Percentiles rank a stretch among this genome's conserved stretches.
Conservation (phyloP, 2,888 invertebrate genomes). For the Muscina levida region DNA sequence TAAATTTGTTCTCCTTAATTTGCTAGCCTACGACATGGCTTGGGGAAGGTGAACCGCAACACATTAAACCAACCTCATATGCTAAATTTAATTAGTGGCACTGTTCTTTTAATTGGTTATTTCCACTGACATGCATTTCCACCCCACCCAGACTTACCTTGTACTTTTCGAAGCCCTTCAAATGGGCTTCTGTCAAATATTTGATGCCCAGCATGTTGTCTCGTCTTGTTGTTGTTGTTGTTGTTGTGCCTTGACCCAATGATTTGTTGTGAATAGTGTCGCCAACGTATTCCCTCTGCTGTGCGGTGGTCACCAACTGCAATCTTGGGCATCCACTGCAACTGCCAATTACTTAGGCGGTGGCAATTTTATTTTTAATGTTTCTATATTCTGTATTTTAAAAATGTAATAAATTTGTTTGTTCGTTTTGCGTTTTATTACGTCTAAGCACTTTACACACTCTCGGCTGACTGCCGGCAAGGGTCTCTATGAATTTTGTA, state of each 20-base stretch:
- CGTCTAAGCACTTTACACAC: slow-evolving; percentile 47
- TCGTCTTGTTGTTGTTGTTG: slow-evolving; percentile 1
- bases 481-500: slow-evolving; percentile 8
- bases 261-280: too few species aligned
- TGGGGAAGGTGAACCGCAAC: too few species aligned
- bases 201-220: slow-evolving; percentile 77
- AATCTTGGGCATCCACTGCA: background rate
- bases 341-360: too few species aligned
- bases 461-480: slow-evolving; percentile 39
- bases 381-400: too few species aligned
- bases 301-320: background rate
- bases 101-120: background rate
- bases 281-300: background rate
- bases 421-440: slow-evolving; percentile 38
- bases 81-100: slow-evolving; percentile 39
- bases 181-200: slow-evolving; percentile 78
- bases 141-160: slow-evolving; percentile 79
- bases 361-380: too few species aligned
- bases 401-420: too few species aligned
- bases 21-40: too few species aligned
- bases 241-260: too few species aligned
- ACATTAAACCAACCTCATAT: background rate
- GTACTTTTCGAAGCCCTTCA: slow-evolving; percentile 80
- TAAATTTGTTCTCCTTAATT: too few species aligned
- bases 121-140: slow-evolving; percentile 2